Percentiles rank a stretch among this genome's conserved stretches.
Evolutionary conservation across 2,888 invertebrate species (phyloP).

Genomic region (Penaeus monodon): DNA sequence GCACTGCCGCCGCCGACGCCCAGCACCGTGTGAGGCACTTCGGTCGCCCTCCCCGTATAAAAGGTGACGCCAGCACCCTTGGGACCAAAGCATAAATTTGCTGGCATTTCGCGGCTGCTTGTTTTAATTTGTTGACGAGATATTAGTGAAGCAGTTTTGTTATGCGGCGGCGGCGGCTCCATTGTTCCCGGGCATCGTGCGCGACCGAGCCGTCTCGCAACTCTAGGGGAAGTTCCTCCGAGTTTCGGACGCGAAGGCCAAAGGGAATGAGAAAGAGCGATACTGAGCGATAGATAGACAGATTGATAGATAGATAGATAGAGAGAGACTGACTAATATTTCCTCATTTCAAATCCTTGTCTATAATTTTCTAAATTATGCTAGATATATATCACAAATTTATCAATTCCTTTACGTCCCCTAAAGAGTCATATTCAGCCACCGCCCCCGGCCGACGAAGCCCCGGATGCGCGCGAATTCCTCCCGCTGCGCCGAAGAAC

Average conservation of each 20-base stretch:
- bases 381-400: too few relatives aligned
- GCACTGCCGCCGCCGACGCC: conserved; percentile 32
- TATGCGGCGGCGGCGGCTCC: conserved; percentile 22
- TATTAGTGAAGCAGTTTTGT: conserved; percentile 53
- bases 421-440: too few relatives aligned
- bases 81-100: conserved; percentile 52
- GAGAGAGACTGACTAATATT: too few relatives aligned
- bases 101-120: conserved; percentile 60
- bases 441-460: too few relatives aligned
- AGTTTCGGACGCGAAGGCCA: conserved; percentile 35
- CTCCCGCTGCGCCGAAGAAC: too few relatives aligned
- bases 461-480: too few relatives aligned
- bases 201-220: conserved; percentile 32
- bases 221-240: conserved; percentile 20
- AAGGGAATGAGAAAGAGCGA: not conserved
- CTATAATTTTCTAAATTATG: too few relatives aligned
- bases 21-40: conserved; percentile 31
- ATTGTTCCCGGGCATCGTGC: conserved; percentile 46
- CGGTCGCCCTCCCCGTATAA: conserved; percentile 14
- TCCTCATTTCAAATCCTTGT: too few relatives aligned
- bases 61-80: conserved; percentile 27
- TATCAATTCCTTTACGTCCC: too few relatives aligned
- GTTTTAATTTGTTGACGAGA: conserved; percentile 61
- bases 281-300: too few relatives aligned
- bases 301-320: too few relatives aligned